Percentiles rank a stretch among this genome's conserved stretches.
phyloP scores from a whole-genome alignment of 2,888 invertebrate species.

The Drosophila crucigera region DNA sequence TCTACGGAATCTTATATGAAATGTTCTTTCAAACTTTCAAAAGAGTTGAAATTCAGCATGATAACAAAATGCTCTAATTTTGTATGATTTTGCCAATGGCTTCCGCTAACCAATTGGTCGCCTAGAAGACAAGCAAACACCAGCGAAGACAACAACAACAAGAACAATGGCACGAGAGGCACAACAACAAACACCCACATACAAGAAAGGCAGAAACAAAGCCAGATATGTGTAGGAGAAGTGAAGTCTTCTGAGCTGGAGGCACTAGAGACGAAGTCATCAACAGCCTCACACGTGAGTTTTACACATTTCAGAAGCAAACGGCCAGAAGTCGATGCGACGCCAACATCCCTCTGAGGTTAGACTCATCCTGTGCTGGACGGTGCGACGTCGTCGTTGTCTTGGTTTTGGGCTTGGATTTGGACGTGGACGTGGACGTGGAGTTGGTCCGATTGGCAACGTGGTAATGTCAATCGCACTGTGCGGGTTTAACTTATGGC shows the following conservation, averaged over 20 bases:
- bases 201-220: conserved; percentile 23
- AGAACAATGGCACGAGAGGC: conserved; percentile 4
- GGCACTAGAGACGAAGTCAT: conserved; percentile 50
- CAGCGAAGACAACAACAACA: conserved; percentile 5
- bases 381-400: conserved; percentile 25
- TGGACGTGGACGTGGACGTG: conserved; percentile 29
- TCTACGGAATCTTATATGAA: not conserved
- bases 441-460: conserved; percentile 63
- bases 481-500: conserved; percentile 84
- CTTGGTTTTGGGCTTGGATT: conserved; percentile 25
- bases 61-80: conserved; percentile 59
- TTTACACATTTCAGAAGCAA: conserved; percentile 78
- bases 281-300: conserved; percentile 78
- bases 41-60: not conserved
- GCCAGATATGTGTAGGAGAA: conserved; percentile 3
- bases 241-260: not conserved
- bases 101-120: conserved; percentile 47
- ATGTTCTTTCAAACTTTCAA: not conserved
- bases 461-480: conserved; percentile 81
- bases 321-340: conserved; percentile 38
- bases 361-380: conserved; percentile 29
- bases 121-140: conserved; percentile 33
- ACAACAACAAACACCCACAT: conserved; percentile 44
- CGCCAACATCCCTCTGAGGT: conserved; percentile 30
- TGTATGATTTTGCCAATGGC: conserved; percentile 26